These are phyloP conservation scores for Theocolax elegans DNA, from an alignment of 1,140 invertebrate genomes.

Conservation along the genomic window DNA sequence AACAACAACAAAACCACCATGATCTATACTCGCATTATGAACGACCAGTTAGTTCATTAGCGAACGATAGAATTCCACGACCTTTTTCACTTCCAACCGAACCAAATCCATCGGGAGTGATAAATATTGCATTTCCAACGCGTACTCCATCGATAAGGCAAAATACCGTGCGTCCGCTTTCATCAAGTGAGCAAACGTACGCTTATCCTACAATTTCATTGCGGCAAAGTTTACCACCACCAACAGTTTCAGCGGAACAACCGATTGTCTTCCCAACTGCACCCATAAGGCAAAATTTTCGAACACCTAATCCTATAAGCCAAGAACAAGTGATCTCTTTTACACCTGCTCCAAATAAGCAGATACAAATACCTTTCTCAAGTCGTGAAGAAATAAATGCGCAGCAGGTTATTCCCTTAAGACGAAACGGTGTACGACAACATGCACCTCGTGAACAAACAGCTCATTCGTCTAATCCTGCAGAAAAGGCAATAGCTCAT, in stretches of 20 bases:
- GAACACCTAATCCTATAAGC: too few species aligned
- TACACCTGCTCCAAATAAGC: too few species aligned
- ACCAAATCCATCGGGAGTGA: not conserved
- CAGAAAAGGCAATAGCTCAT: too few species aligned
- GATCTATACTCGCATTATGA: not conserved
- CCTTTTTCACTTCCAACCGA: conserved; percentile 16
- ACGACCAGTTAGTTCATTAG: not conserved
- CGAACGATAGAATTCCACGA: conserved; percentile 8
- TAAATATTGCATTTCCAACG: not conserved
- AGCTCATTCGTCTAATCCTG: too few species aligned
- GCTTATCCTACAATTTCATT: not conserved
- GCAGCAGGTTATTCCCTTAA: too few species aligned
- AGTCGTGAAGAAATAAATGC: too few species aligned
- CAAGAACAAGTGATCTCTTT: too few species aligned
- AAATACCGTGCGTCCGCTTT: not conserved
- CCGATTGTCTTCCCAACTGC: too few species aligned
- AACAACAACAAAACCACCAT: too few species aligned
- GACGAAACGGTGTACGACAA: not conserved
- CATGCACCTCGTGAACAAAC: too few species aligned
- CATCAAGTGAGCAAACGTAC: not conserved
- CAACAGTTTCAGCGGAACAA: not conserved
- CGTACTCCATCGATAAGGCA: not conserved
- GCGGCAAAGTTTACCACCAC: not conserved
- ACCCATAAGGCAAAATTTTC: too few species aligned
- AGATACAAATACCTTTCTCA: too few species aligned